A percentile compares a stretch with the other conserved stretches of the same genome.
These are phyloP conservation scores for Drosophila ambigua DNA, from an alignment of 1,140 invertebrate species.

Conservation along the genomic window DNA sequence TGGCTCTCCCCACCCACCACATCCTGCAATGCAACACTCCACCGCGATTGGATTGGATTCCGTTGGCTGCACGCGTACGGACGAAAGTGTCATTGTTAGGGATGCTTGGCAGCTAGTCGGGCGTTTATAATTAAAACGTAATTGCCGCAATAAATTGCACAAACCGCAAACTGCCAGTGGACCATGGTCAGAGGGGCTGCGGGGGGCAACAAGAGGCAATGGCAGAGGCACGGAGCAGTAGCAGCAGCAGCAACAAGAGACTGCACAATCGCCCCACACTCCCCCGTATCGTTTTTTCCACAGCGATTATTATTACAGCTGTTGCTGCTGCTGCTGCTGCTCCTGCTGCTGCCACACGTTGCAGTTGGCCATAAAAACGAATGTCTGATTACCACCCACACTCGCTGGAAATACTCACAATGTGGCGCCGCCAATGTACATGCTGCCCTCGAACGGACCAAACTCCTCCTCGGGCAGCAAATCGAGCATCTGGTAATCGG, in stretches of 20 bases:
- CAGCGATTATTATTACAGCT: constrained; percentile 62
- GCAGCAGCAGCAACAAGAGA: constrained; percentile 4
- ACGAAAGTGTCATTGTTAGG: constrained; percentile 43
- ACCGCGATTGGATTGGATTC: constrained; percentile 18
- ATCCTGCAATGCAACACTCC: no score
- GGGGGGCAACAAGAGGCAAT: neutral
- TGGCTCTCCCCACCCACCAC: constrained; percentile 10
- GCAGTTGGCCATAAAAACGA: constrained; percentile 62
- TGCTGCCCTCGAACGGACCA: constrained; percentile 95
- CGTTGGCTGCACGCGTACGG: constrained; percentile 20
- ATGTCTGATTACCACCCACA: constrained; percentile 33
- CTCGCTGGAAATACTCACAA: constrained; percentile 86
- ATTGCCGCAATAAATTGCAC: constrained; percentile 80
- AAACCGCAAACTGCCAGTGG: constrained; percentile 68
- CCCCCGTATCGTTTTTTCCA: constrained; percentile 44
- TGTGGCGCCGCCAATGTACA: constrained; percentile 96
- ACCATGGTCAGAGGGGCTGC: constrained; percentile 11
- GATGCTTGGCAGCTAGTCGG: constrained; percentile 59
- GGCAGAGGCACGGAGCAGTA: neutral
- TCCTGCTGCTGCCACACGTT: constrained; percentile 40
- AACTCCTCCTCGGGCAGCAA: constrained; percentile 93
- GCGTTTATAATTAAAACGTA: constrained; percentile 80
- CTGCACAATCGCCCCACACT: constrained; percentile 14
- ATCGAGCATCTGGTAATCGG: constrained; percentile 94
- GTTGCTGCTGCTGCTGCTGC: constrained; percentile 7